Percentiles rank a stretch among this genome's conserved stretches.
Evolutionary conservation across 2,888 invertebrate genomes (phyloP).

Genomic region (Salticus scenicus): DNA sequence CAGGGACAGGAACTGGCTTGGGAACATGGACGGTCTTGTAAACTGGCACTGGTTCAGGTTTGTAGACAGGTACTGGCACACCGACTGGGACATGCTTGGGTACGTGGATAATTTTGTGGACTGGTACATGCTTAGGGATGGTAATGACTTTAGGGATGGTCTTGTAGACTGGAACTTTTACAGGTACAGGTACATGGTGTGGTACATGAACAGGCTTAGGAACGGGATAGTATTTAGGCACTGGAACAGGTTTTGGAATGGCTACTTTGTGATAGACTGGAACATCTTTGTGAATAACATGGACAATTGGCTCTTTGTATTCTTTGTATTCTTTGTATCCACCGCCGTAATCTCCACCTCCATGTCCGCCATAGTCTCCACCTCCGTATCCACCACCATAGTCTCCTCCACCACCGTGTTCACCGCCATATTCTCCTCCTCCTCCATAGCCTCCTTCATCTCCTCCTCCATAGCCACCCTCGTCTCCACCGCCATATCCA

Average conservation of each 20-base stretch:
- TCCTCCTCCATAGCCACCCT: constrained; percentile 32
- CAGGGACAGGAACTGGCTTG: constrained; percentile 70
- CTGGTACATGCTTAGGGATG: constrained; percentile 72
- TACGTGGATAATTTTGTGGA: constrained; percentile 72
- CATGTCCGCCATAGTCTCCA: constrained; percentile 20
- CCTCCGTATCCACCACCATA: constrained; percentile 74
- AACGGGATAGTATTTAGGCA: constrained; percentile 72
- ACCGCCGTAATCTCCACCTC: constrained; percentile 26
- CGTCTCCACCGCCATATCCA: constrained; percentile 43
- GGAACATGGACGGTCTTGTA: constrained; percentile 72
- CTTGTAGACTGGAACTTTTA: constrained; percentile 73
- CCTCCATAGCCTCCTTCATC: constrained; percentile 73
- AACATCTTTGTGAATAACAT: constrained; percentile 69
- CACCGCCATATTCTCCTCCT: constrained; percentile 77
- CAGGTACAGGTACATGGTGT: constrained; percentile 73
- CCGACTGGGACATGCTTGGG: constrained; percentile 72
- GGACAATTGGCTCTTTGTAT: constrained; percentile 68
- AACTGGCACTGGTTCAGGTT: constrained; percentile 72
- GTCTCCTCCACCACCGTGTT: constrained; percentile 65
- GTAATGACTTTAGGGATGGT: constrained; percentile 72
- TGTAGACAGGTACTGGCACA: constrained; percentile 73
- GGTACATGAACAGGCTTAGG: constrained; percentile 73
- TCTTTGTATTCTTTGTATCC: constrained; percentile 50
- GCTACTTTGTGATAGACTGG: constrained; percentile 72
- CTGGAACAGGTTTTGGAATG: constrained; percentile 72